A percentile compares a stretch with the other conserved stretches of the same genome.
These are phyloP conservation scores for Phalacrocorax brasilianus DNA, from an alignment of 2,113 vertebrate genomes.

Conservation along the genomic window DNA sequence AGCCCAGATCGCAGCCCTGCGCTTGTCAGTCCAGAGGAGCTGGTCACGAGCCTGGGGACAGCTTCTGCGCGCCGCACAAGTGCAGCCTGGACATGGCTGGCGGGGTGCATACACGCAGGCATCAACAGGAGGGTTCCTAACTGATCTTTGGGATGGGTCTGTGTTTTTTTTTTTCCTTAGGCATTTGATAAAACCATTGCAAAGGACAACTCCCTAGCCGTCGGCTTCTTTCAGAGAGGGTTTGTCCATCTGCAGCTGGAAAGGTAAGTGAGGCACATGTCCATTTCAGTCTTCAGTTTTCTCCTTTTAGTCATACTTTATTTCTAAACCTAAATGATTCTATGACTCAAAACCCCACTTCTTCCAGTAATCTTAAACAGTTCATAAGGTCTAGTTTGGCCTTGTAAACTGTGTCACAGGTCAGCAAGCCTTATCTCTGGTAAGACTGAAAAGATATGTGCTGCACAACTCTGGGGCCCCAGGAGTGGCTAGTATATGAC, in stretches of 20 bases:
- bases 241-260: slow-evolving; percentile 78
- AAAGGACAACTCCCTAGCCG: slow-evolving; percentile 84
- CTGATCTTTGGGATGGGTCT: background rate
- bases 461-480: background rate
- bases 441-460: background rate
- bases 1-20: accelerated
- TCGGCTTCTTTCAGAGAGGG: slow-evolving; percentile 88
- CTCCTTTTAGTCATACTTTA: background rate
- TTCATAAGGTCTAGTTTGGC: background rate
- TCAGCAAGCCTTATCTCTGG: background rate
- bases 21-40: background rate
- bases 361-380: background rate
- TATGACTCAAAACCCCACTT: background rate
- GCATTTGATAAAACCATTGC: slow-evolving; percentile 77
- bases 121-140: background rate
- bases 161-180: slow-evolving; percentile 59
- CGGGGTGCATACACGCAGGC: background rate
- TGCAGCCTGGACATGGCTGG: accelerated
- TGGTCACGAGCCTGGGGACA: background rate
- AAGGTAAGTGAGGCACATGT: slow-evolving; percentile 62
- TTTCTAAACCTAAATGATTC: background rate
- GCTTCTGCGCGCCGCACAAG: background rate
- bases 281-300: background rate
- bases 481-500: background rate
- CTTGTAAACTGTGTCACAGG: background rate